phyloP scores from a whole-genome alignment of 2,888 invertebrate species.

The Caenorhabditis doughertyi region DNA sequence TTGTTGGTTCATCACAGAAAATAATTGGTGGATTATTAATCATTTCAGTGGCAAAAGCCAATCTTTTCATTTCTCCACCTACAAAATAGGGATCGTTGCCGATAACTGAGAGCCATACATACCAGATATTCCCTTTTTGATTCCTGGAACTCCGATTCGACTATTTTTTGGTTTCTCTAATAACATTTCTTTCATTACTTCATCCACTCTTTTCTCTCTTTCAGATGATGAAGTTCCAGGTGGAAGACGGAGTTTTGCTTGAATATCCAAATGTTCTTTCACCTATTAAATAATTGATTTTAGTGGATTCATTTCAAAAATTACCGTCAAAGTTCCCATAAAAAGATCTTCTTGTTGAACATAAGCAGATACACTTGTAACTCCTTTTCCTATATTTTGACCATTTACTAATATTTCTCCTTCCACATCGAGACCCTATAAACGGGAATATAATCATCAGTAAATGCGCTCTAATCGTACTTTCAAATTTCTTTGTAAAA shows the following conservation, averaged over 20 bases:
- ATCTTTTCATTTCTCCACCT: constrained; percentile 95
- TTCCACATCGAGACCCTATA: constrained; percentile 68
- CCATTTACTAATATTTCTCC: constrained; percentile 75
- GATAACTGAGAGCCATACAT: too few relatives aligned
- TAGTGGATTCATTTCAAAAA: not conserved
- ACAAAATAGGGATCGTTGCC: constrained; percentile 82
- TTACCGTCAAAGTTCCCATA: constrained; percentile 72
- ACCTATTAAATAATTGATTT: constrained; percentile 60
- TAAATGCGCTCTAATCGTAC: constrained; percentile 15
- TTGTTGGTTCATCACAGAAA: constrained; percentile 97
- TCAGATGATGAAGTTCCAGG: constrained; percentile 85
- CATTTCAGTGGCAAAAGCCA: constrained; percentile 95
- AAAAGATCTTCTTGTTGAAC: constrained; percentile 80
- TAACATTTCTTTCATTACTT: constrained; percentile 88
- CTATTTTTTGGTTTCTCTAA: constrained; percentile 92
- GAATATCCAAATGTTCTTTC: constrained; percentile 77
- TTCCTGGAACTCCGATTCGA: constrained; percentile 91
- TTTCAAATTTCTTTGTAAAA: constrained; percentile 85
- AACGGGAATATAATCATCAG: not conserved
- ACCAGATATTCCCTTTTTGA: constrained; percentile 72
- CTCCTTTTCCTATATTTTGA: constrained; percentile 65
- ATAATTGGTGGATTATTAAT: constrained; percentile 94
- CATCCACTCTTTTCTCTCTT: constrained; percentile 90
- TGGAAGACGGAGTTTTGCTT: constrained; percentile 90
- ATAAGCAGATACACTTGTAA: constrained; percentile 83